Evolutionary conservation across 2,888 invertebrate species (phyloP), one percentile per base, ranked within the genome.

Genomic region (Drosophila anomalata): DNA sequence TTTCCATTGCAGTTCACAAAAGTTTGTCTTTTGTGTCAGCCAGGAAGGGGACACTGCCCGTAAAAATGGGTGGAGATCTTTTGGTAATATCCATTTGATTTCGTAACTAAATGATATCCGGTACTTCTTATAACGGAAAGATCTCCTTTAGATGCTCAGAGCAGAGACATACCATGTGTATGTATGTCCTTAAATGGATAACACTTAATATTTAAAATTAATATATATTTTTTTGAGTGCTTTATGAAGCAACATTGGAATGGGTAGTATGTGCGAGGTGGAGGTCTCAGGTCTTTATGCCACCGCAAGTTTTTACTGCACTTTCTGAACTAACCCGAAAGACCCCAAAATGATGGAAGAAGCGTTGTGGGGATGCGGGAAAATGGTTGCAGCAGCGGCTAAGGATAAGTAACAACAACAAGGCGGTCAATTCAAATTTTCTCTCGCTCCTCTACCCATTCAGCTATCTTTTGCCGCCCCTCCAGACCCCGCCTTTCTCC

Each of bases 301-400:
- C 63, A 79, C 87, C 87, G 77, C 88, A 87, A 88, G 82, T 87
- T 85, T 88, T 88, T 85, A 87, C 87, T 80, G 79, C 87, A 80
- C 82, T 87, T 88, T 78, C 73, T 47, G 67, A 84, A 81, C 85
- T 81, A 73, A 72, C 74, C 59, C 76, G 52, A 78, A 47, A 54
- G 53, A 60, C 48, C 53, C 60, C 48, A 42, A 53, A 47, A 53
- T 53, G 42, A 46, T 47, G 56, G 36, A 56, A 51, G 29, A 22
- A 46, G 36, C 17, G 36, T n/a, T 44, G 44, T 33, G 5, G 36
- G 24, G 3, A 12, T 54, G 61, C 12, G 41, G 41, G 20, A 17
- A 48, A 46, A 52, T 24, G 56, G 51, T 51, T 55, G 71, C 48
- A 39, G 42, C 44, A 20, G 62, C 46, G 61, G 55, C 57, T 50